Conservation (phyloP, 1,140 invertebrate species). For the Lepeophtheirus salmonis region DNA sequence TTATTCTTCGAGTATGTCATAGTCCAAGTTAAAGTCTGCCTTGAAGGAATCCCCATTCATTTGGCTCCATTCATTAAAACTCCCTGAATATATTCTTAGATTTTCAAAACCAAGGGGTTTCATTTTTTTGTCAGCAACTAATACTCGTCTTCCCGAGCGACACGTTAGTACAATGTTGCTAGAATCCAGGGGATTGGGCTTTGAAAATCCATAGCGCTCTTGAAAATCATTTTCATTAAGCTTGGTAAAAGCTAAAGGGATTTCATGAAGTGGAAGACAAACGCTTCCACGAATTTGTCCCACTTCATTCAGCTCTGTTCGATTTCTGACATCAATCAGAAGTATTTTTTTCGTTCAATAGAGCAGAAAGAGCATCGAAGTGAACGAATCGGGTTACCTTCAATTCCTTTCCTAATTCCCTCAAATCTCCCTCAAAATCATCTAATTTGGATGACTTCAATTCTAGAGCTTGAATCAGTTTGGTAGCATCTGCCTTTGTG, state of each 20-base stretch:
- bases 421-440: background rate
- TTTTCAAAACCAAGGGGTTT: background rate
- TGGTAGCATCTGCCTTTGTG: background rate
- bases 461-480: background rate
- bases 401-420: background rate
- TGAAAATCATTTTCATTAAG: slow-evolving; percentile 16
- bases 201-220: slow-evolving; percentile 19
- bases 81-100: slow-evolving; percentile 11
- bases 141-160: slow-evolving; percentile 16
- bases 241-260: slow-evolving; percentile 7
- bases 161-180: slow-evolving; percentile 20
- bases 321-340: slow-evolving; percentile 8
- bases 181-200: slow-evolving; percentile 14
- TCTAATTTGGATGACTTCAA: background rate
- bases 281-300: slow-evolving; percentile 9
- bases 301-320: slow-evolving; percentile 7
- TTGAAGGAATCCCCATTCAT: background rate
- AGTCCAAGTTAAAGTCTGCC: slow-evolving; percentile 12
- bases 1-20: slow-evolving; percentile 8
- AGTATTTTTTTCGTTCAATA: slow-evolving; percentile 1
- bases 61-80: slow-evolving; percentile 5
- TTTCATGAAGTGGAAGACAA: slow-evolving; percentile 13
- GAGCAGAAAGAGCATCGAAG: background rate
- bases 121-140: slow-evolving; percentile 9
- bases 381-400: background rate